These are phyloP conservation scores for Altica lythri DNA, from an alignment of 2,888 invertebrate species.

Conservation along the genomic window DNA sequence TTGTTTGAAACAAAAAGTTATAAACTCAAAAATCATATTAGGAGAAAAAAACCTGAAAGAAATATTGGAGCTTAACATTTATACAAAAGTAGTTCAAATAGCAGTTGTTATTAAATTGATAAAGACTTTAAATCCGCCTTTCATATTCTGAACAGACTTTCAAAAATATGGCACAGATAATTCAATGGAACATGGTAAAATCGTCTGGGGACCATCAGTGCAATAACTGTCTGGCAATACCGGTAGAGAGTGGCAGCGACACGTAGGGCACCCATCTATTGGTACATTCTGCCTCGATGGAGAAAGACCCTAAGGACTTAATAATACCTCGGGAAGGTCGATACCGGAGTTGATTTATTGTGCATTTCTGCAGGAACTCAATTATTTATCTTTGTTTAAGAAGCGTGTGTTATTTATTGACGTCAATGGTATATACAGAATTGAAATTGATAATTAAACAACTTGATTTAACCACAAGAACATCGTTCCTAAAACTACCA, in stretches of 20 bases:
- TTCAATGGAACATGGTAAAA: slow-evolving; percentile 1
- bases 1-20: too few species aligned
- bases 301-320: slow-evolving; percentile 28
- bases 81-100: too few species aligned
- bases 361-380: slow-evolving; percentile 50
- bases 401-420: too few species aligned
- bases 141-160: too few species aligned
- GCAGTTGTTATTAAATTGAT: too few species aligned
- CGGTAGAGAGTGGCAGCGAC: not conserved
- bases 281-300: not conserved
- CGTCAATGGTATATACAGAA: not conserved
- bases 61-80: too few species aligned
- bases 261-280: not conserved
- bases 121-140: too few species aligned
- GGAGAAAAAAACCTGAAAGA: too few species aligned
- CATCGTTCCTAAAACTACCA: too few species aligned
- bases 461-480: too few species aligned
- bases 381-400: slow-evolving; percentile 44
- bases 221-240: slow-evolving; percentile 2
- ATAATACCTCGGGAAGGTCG: slow-evolving; percentile 39
- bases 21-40: too few species aligned
- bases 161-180: too few species aligned
- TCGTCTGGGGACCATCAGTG: slow-evolving; percentile 4
- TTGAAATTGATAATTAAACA: not conserved
- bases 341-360: slow-evolving; percentile 49